Evolutionary conservation across 2,113 vertebrate species (phyloP).

Genomic region (Oriolus oriolus): DNA sequence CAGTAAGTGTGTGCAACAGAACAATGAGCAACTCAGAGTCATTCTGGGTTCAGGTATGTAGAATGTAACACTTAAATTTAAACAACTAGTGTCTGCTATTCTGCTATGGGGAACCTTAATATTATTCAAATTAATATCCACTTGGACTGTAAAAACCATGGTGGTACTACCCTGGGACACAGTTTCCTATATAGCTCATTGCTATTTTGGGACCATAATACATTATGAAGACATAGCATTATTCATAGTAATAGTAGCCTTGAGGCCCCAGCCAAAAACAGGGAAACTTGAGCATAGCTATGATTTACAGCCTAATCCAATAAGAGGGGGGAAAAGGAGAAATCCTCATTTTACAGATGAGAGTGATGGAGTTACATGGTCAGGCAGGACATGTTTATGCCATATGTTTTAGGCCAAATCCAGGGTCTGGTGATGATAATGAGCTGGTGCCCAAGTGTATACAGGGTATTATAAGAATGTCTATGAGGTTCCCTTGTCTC

Average conservation of each 20-base stretch:
- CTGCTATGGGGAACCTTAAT: not conserved
- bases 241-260: not conserved
- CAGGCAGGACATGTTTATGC: not conserved
- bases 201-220: not conserved
- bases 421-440: not conserved
- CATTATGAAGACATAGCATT: not conserved
- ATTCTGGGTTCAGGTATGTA: not conserved
- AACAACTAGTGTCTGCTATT: not conserved
- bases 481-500: not conserved
- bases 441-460: fast-evolving
- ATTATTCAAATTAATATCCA: not conserved
- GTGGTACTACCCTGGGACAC: not conserved
- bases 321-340: not conserved
- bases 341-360: not conserved
- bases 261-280: not conserved
- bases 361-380: not conserved
- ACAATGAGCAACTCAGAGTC: not conserved
- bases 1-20: not conserved
- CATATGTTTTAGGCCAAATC: not conserved
- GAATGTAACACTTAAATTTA: not conserved
- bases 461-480: fast-evolving
- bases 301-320: not conserved
- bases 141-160: not conserved
- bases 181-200: not conserved
- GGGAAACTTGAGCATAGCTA: not conserved